Evolutionary conservation across 2,797 vertebrate species (phyloP).

Genomic region (Myotis vivesi): DNA sequence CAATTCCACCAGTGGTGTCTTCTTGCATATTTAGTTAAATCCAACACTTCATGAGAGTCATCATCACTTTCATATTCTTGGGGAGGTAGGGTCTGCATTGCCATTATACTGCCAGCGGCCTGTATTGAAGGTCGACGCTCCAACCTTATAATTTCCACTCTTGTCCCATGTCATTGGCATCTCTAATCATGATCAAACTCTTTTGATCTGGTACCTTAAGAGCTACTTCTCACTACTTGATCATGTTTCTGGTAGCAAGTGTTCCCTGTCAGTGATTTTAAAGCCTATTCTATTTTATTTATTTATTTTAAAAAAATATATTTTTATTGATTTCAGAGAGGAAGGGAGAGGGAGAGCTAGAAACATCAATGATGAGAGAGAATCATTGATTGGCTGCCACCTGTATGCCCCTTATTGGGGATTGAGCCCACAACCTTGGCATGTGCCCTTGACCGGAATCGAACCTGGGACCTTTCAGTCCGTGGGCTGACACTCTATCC

Average conservation of each 20-base stretch:
- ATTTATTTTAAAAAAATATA: no score
- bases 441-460: no score
- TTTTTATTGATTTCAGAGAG: no score
- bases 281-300: neutral
- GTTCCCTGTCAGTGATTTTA: neutral
- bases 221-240: neutral
- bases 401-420: no score
- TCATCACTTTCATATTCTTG: slow-evolving; percentile 90
- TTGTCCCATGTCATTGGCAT: neutral
- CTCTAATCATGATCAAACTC: neutral
- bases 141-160: neutral
- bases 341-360: no score
- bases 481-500: no score
- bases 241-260: neutral
- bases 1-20: slow-evolving; percentile 96
- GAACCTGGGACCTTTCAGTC: no score
- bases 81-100: neutral
- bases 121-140: neutral
- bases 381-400: no score
- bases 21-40: slow-evolving; percentile 95
- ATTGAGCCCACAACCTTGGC: no score
- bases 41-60: slow-evolving; percentile 93
- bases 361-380: no score
- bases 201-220: neutral
- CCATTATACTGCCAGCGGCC: neutral